Base-by-base conservation (phyloP, 2,888 invertebrate species). In the Urechis unicinctus region DNA sequence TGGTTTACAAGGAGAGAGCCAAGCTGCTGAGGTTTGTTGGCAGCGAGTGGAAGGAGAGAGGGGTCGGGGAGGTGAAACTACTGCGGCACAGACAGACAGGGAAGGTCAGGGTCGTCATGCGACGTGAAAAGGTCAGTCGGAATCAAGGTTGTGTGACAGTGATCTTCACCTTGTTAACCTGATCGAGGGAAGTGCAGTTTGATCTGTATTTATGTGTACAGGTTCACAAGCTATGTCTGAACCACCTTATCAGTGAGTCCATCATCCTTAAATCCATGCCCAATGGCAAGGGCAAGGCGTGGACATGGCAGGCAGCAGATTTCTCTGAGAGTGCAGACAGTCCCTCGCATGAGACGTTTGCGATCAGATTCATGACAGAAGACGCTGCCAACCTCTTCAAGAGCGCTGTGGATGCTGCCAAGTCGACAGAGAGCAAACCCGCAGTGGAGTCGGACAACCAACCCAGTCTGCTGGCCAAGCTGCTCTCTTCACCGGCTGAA, bases 271-370 rank as follows among this genome's bases (percentile, higher is more conserved):
- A 83, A 48, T 87, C 92, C 61, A 82, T 83, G 45, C 88, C 89
- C 73, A 91, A 91, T 71, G 89, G 91, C 3, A 72, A 75, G 54
- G 59, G 59, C 5, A 87, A 88, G 67, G 85, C 86, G 5, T 75
- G 72, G 72, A 70, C 71, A 47, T 94, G 94, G 84, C 82, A 83
- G 44, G 91, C 88, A 0, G 84, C 85, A 53, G 94, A 95, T 78
- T 92, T 85, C 78, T 86, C 93, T 1, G 92, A 93, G 70, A 89
- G 87, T 66, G n/a, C n/a, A n/a, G n/a, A n/a, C n/a, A 83, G 85
- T 61, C 62, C 72, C 41, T 71, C 68, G 85, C 30, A 60, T 47
- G 91, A 94, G 74, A 88, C 86, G 69, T 86, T 94, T 66, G 87
- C 89, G 71, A 85, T 88, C 22, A 83, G 85, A 62, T 93, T 94